Conservation (phyloP, 1,140 invertebrate species). For the Lineus longissimus region DNA sequence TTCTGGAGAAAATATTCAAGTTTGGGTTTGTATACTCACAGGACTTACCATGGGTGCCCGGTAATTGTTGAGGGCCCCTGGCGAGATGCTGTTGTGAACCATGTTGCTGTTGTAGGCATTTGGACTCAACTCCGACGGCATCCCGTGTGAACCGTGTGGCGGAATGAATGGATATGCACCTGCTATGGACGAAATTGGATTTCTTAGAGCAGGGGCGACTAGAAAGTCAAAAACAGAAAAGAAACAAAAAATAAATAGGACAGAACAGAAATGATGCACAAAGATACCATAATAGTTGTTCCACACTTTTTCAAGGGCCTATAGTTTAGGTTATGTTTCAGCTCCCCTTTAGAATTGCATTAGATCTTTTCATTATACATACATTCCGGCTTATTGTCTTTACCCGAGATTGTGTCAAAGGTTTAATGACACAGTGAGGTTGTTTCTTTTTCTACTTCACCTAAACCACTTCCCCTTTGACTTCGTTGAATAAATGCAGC, state of each 20-base stretch:
- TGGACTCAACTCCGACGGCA: conserved; percentile 29
- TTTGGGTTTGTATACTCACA: neutral
- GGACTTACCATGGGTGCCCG: conserved; percentile 38
- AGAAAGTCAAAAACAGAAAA: conserved; percentile 18
- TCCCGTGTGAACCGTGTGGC: conserved; percentile 25
- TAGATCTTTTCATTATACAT: too few species aligned
- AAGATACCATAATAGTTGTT: too few species aligned
- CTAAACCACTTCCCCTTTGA: too few species aligned
- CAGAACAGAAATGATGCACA: conserved; percentile 2
- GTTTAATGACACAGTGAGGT: too few species aligned
- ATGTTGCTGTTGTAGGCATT: conserved; percentile 35
- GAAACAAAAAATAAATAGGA: conserved; percentile 13
- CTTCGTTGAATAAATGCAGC: too few species aligned
- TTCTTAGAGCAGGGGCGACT: conserved; percentile 37
- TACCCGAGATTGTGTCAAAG: too few species aligned
- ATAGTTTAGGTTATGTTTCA: too few species aligned
- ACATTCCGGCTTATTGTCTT: too few species aligned
- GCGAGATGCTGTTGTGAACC: conserved; percentile 50
- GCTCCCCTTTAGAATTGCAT: too few species aligned
- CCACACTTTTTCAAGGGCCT: too few species aligned
- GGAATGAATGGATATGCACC: conserved; percentile 40
- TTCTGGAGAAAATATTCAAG: neutral
- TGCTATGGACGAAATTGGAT: conserved; percentile 15
- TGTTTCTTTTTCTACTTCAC: too few species aligned
- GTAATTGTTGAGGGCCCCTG: conserved; percentile 43